Evolutionary conservation across 1,140 invertebrate species (phyloP).

Genomic region (Drosophila micromelanica): DNA sequence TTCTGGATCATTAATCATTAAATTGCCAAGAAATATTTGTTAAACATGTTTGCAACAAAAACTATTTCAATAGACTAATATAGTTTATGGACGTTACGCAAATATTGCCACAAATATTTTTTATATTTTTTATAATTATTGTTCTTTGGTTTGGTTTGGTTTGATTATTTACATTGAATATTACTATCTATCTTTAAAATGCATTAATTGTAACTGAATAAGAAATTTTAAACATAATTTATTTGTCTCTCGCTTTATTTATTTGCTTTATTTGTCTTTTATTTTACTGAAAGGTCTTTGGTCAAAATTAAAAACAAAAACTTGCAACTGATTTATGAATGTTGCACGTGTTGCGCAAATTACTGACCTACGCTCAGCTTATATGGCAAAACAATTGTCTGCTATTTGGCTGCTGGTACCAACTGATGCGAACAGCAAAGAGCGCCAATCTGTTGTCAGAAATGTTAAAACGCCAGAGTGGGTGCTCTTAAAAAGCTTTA

Average conservation of each 20-base stretch:
- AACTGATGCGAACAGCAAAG: slow-evolving; percentile 6
- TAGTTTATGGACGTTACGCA: no score
- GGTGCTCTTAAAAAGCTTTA: slow-evolving; percentile 32
- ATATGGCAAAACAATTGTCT: slow-evolving; percentile 1
- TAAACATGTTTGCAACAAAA: background rate
- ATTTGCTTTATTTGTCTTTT: no score
- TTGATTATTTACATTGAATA: background rate
- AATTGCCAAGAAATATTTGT: slow-evolving; percentile 10
- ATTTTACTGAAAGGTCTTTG: background rate
- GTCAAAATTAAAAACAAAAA: background rate
- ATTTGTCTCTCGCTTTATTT: no score
- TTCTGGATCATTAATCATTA: slow-evolving; percentile 29
- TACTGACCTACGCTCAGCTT: slow-evolving; percentile 22
- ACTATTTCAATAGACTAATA: background rate
- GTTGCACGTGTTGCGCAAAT: slow-evolving; percentile 28
- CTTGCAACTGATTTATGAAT: slow-evolving; percentile 25
- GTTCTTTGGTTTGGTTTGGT: no score
- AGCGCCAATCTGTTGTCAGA: background rate
- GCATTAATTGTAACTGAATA: no score
- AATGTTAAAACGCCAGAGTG: slow-evolving; percentile 4
- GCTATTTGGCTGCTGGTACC: slow-evolving; percentile 1
- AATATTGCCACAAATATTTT: no score
- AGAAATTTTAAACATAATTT: no score
- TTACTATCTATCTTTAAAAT: no score
- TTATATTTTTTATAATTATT: no score